These are phyloP conservation scores for Pteropus alecto DNA, from an alignment of 2,113 vertebrate species.

Conservation along the genomic window DNA sequence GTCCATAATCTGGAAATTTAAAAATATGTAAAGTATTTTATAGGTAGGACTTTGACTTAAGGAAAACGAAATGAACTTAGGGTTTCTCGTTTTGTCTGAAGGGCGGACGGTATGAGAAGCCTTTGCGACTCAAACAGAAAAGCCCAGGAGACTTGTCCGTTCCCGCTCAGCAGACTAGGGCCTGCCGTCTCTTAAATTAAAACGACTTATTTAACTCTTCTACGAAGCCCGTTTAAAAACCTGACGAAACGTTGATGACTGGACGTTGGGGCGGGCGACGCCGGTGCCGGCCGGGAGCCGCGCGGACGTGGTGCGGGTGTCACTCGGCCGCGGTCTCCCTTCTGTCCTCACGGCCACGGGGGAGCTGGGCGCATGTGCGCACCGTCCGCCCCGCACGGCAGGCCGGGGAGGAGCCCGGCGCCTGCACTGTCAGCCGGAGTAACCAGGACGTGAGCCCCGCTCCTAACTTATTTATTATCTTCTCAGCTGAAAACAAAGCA, in stretches of 20 bases:
- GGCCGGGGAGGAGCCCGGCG: constrained; percentile 21
- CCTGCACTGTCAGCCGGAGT: not conserved
- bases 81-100: constrained; percentile 79
- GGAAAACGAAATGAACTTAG: constrained; percentile 58
- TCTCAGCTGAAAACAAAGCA: constrained; percentile 73
- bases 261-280: constrained; percentile 47
- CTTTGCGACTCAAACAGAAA: constrained; percentile 70
- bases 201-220: constrained; percentile 72
- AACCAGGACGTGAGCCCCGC: constrained; percentile 32
- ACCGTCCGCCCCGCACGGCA: not conserved
- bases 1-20: constrained; percentile 92
- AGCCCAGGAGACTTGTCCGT: constrained; percentile 67
- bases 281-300: constrained; percentile 71
- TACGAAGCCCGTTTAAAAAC: constrained; percentile 50
- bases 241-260: constrained; percentile 57
- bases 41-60: constrained; percentile 82
- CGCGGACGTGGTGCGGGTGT: constrained; percentile 52
- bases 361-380: constrained; percentile 36
- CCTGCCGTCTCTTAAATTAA: constrained; percentile 73
- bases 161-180: constrained; percentile 61
- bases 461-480: constrained; percentile 67
- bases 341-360: constrained; percentile 44
- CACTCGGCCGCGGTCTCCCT: constrained; percentile 26
- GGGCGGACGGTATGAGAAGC: constrained; percentile 68
- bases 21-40: constrained; percentile 86